phyloP scores from a whole-genome alignment of 1,140 invertebrate species.

The Triops cancriformis region DNA sequence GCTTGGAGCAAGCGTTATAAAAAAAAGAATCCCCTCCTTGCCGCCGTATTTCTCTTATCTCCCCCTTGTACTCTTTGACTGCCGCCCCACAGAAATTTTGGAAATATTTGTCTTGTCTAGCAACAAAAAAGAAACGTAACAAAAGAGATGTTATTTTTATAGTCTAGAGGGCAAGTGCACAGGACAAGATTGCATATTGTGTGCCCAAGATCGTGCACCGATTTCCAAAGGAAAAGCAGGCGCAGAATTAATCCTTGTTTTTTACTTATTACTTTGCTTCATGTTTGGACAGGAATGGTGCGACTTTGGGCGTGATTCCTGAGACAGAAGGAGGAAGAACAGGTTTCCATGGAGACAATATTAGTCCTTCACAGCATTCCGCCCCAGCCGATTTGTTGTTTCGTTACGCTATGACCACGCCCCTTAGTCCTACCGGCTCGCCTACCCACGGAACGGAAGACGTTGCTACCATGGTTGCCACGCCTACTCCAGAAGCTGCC shows the following conservation, averaged over 20 bases:
- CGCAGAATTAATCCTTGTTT: background rate
- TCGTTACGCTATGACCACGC: background rate
- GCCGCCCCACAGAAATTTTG: background rate
- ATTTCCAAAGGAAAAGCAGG: background rate
- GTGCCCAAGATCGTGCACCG: background rate
- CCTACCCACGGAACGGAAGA: background rate
- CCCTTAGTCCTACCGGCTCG: background rate
- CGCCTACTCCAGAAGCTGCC: background rate
- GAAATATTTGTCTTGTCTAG: background rate
- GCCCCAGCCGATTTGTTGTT: background rate
- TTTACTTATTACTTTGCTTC: background rate
- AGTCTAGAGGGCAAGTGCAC: background rate
- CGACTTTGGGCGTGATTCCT: background rate
- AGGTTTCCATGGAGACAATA: background rate
- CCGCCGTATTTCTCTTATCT: background rate
- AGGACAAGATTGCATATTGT: background rate
- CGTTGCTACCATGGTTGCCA: background rate
- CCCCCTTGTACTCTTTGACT: background rate
- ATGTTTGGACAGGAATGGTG: background rate
- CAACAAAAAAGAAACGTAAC: background rate
- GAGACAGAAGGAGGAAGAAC: background rate
- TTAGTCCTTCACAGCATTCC: background rate
- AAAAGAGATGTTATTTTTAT: background rate
- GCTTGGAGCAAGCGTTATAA: background rate
- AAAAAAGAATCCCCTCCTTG: background rate